Percentiles rank a stretch among this genome's conserved stretches.
Evolutionary conservation across 2,113 vertebrate genomes (phyloP).

Genomic region (Silurus glanis): DNA sequence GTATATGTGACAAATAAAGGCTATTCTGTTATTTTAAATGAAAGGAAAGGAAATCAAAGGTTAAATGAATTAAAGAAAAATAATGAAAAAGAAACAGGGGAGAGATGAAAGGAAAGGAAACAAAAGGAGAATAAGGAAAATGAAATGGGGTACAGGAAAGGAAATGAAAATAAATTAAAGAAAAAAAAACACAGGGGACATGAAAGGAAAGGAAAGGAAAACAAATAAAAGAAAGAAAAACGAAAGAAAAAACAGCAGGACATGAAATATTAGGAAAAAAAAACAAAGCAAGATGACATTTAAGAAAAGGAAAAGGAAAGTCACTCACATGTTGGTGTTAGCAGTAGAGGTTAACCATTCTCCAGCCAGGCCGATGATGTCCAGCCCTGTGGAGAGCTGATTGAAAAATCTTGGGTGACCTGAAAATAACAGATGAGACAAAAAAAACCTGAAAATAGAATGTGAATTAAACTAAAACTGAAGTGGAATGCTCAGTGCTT

Average conservation of each 20-base stretch:
- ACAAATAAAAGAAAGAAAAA: background rate
- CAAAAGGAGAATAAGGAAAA: background rate
- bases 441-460: background rate
- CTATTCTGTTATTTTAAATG: too few relatives aligned
- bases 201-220: background rate
- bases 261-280: background rate
- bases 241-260: background rate
- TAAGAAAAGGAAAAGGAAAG: background rate
- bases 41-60: background rate
- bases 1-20: too few relatives aligned
- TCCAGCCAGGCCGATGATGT: constrained; percentile 94
- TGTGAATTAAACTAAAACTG: background rate
- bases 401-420: constrained; percentile 99
- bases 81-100: background rate
- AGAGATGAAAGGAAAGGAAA: background rate
- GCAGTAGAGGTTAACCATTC: constrained; percentile 98
- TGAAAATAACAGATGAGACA: constrained; percentile 56
- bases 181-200: background rate
- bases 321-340: constrained; percentile 97
- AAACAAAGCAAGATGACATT: background rate
- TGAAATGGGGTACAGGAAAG: background rate
- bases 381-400: constrained; percentile 92
- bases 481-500: too few relatives aligned
- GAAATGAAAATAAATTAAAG: background rate
- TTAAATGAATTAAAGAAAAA: background rate